Evolutionary conservation across 2,888 invertebrate species (phyloP), one percentile per base, ranked within the genome.

Genomic region (Caenorhabditis wallacei): DNA sequence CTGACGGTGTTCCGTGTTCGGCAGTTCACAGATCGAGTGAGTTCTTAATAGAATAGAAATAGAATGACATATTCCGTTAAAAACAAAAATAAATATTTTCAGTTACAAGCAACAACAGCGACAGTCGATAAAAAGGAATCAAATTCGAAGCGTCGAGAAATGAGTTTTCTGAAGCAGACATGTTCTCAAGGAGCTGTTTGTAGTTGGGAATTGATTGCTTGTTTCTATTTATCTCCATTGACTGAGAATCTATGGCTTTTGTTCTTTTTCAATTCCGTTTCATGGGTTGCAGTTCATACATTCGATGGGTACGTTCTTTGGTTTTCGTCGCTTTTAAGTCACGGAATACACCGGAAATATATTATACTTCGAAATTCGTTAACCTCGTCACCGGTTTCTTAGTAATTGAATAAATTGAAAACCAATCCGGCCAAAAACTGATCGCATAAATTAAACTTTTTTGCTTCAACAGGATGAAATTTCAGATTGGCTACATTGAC

Each of bases 151-250:
- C 24, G 35, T 1, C 35, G 51, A 10, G 40, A 61, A 1, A 54
- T 63, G 54, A 74, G 68, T 37, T 76, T 69, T 56, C 46, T 76
- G 7, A 75, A 56, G 37, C 81, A 57, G 37, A 48, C 35, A 18
- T 51, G 61, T n/a, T 8, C 82, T 11, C 85, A 85, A 76, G 85
- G 83, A 20, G 70, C 72, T 11, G 64, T 85, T n/a, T 85, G 84
- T 53, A 76, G 79, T 22, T 43, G 72, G 24, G 85, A 85, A 46
- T 75, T 85, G 51, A 59, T 84, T 10, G 81, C 85, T 18, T 84
- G 83, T 54, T 85, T 83, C 59, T 46, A 75, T n/a, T 61, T 81
- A 5, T 57, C 75, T 16, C 72, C 56, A 3, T 7, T 18, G 24
- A 57, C 54, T 8, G 54, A 35, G 13, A 16, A 69, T n/a, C 26